Conservation (phyloP, 1,140 invertebrate species). For the Doryteuthis pealeii region DNA sequence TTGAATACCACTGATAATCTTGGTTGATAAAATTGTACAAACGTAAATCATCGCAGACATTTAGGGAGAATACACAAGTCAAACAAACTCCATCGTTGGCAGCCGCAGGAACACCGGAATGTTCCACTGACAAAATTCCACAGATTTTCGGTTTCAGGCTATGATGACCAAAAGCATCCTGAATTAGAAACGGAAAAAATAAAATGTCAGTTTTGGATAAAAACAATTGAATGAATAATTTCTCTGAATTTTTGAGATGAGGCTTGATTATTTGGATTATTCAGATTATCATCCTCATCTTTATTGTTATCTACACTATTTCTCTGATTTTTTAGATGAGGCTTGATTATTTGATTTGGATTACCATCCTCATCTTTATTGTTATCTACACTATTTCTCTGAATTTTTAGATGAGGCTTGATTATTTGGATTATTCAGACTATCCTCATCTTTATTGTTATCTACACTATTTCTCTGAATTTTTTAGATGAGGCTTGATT, state of each 20-base stretch:
- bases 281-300: no score
- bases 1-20: constrained; percentile 7
- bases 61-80: constrained; percentile 2
- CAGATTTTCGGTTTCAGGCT: constrained; percentile 10
- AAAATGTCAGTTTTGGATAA: neutral
- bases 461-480: no score
- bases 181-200: neutral
- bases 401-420: no score
- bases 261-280: no score
- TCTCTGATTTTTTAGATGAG: neutral
- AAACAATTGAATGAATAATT: neutral
- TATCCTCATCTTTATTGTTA: no score
- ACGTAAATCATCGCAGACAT: neutral
- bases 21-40: constrained; percentile 9
- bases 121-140: constrained; percentile 21
- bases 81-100: constrained; percentile 18
- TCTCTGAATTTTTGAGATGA: no score
- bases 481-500: no score
- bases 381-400: no score
- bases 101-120: constrained; percentile 14
- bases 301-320: no score
- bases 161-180: constrained; percentile 13
- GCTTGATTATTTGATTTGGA: no score
- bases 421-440: no score
- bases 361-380: no score